Conservation (phyloP, 2,888 invertebrate genomes). For the Cephus nigrinus region DNA sequence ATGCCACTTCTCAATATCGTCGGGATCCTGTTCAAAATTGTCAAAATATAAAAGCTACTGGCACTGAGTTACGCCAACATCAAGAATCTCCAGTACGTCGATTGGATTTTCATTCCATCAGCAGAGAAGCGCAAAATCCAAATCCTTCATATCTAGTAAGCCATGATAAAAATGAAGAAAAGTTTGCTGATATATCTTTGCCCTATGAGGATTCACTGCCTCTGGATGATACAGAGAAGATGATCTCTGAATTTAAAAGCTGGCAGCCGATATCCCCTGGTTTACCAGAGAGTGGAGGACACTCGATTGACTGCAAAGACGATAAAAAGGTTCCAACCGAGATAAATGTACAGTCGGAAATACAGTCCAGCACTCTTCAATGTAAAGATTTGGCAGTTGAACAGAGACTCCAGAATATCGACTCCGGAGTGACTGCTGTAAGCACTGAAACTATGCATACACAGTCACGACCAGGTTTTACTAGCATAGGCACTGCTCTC, state of each 20-base stretch:
- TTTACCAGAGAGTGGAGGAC: not conserved
- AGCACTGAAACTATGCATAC: not conserved
- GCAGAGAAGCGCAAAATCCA: constrained; percentile 19
- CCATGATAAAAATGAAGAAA: constrained; percentile 29
- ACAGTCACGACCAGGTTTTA: not conserved
- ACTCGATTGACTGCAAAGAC: not conserved
- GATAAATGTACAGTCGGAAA: not conserved
- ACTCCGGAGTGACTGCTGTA: not conserved
- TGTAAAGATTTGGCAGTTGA: not conserved
- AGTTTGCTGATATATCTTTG: constrained; percentile 40
- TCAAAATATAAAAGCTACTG: not conserved
- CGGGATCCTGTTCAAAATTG: constrained; percentile 12
- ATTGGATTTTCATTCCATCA: constrained; percentile 32
- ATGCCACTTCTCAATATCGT: constrained; percentile 27
- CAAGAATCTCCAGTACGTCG: constrained; percentile 17
- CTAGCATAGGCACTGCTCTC: not conserved
- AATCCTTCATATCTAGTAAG: constrained; percentile 16
- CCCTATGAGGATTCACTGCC: constrained; percentile 42
- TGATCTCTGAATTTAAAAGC: constrained; percentile 47
- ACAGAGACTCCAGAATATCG: not conserved
- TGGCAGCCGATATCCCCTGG: constrained; percentile 36
- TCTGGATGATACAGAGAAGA: constrained; percentile 42
- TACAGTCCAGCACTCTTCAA: not conserved
- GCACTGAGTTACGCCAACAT: not conserved
- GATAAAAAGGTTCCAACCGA: not conserved